A percentile compares a stretch with the other conserved stretches of the same genome.
Conservation (phyloP, 1,140 invertebrate genomes). For the Drosophila pseudoobscura region DNA sequence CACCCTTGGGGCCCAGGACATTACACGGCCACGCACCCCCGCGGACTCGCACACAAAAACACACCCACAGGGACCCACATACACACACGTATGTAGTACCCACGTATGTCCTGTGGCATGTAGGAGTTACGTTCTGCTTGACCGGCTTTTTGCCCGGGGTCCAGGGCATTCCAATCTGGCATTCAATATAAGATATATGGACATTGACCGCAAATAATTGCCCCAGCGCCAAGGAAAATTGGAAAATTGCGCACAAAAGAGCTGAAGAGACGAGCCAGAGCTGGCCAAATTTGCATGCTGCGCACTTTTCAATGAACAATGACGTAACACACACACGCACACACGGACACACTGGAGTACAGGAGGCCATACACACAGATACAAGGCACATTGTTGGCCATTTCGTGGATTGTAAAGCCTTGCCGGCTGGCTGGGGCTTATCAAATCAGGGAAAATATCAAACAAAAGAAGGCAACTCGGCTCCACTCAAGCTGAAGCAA, state of each 20-base stretch:
- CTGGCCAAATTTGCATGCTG: conserved; percentile 65
- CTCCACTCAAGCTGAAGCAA: conserved; percentile 75
- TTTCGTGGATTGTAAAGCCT: conserved; percentile 26
- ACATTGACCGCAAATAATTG: conserved; percentile 75
- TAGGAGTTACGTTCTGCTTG: conserved; percentile 57
- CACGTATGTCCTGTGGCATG: conserved; percentile 34
- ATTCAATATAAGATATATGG: conserved; percentile 73
- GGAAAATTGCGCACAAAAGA: conserved; percentile 58
- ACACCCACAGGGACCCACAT: not conserved
- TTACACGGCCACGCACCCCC: conserved; percentile 38
- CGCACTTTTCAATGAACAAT: conserved; percentile 79
- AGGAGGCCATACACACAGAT: conserved; percentile 16
- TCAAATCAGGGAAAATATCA: conserved; percentile 45
- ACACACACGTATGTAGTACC: not conserved
- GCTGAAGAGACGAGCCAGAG: conserved; percentile 3
- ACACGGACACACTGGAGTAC: conserved; percentile 5
- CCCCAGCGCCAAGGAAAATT: conserved; percentile 49
- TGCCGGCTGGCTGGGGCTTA: conserved; percentile 32
- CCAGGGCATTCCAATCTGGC: not conserved
- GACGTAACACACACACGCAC: conserved; percentile 53
- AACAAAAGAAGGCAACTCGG: conserved; percentile 31
- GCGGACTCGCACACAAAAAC: not conserved
- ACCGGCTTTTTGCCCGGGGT: conserved; percentile 40
- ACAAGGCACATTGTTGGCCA: conserved; percentile 36
- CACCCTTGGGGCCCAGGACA: conserved; percentile 70